Conservation (phyloP, 2,888 invertebrate genomes). For the Coelinius sp. region DNA sequence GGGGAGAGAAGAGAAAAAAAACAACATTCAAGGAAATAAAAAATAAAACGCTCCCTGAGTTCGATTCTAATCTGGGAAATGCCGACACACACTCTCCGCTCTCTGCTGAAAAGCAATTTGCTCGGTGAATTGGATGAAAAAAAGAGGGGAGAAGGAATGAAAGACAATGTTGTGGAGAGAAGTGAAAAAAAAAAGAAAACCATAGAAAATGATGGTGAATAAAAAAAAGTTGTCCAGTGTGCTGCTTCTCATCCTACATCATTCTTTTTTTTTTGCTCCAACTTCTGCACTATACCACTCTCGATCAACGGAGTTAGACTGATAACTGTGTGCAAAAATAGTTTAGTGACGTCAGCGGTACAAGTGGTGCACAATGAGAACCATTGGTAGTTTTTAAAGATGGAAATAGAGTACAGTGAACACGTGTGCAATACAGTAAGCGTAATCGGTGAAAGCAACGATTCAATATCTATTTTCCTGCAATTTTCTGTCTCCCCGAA, state of each 20-base stretch:
- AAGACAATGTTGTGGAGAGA: constrained; percentile 13
- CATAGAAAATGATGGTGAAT: constrained; percentile 12
- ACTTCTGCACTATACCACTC: constrained; percentile 27
- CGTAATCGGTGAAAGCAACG: background rate
- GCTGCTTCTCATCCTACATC: constrained; percentile 18
- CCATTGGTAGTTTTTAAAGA: constrained; percentile 3
- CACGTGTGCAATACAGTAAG: background rate
- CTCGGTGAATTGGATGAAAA: constrained; percentile 25
- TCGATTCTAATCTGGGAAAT: constrained; percentile 28
- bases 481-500: constrained; percentile 2
- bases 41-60: background rate
- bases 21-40: no score
- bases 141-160: background rate
- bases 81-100: constrained; percentile 19
- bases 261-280: background rate
- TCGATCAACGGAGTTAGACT: constrained; percentile 34
- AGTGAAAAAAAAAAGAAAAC: constrained; percentile 12
- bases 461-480: constrained; percentile 7
- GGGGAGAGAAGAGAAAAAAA: background rate
- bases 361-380: background rate
- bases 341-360: constrained; percentile 39
- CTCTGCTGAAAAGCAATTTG: constrained; percentile 27
- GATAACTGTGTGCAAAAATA: constrained; percentile 39
- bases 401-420: constrained; percentile 9
- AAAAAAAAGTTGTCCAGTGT: constrained; percentile 15